phyloP scores from a whole-genome alignment of 2,797 vertebrate genomes.

The Coregonus suidteri region DNA sequence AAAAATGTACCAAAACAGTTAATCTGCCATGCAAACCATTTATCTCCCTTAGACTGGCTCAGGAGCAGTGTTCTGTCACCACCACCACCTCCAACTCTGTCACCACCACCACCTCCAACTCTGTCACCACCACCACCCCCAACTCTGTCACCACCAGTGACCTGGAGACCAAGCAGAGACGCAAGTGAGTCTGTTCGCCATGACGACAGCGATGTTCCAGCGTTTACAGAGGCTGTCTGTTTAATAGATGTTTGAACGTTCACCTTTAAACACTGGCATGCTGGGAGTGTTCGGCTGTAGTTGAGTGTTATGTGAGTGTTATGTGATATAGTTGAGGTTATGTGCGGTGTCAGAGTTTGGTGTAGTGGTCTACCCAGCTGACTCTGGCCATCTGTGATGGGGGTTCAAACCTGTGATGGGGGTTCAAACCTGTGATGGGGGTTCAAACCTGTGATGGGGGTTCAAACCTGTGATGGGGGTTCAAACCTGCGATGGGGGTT shows the following conservation, averaged over 20 bases:
- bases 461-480: too few species aligned
- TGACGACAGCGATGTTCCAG: background rate
- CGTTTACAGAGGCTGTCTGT: background rate
- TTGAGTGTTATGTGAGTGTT: too few species aligned
- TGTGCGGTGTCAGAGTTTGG: too few species aligned
- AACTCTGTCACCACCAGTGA: constrained; percentile 44
- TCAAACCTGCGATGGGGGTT: too few species aligned
- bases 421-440: too few species aligned
- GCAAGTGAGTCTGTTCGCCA: constrained; percentile 72
- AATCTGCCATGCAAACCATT: background rate
- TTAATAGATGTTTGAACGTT: constrained; percentile 5
- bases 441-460: too few species aligned
- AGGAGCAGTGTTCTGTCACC: constrained; percentile 61
- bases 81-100: background rate
- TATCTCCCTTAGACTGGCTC: constrained; percentile 68
- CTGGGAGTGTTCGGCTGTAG: too few species aligned
- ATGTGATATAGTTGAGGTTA: too few species aligned
- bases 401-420: too few species aligned
- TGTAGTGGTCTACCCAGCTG: too few species aligned
- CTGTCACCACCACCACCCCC: constrained; percentile 35
- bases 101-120: constrained; percentile 36
- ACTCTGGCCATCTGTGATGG: too few species aligned
- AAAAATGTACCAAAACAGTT: too few species aligned
- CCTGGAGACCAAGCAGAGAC: constrained; percentile 80
- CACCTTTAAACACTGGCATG: background rate